These are phyloP conservation scores for Watsonalla binaria DNA, from an alignment of 2,888 invertebrate genomes.

Conservation along the genomic window DNA sequence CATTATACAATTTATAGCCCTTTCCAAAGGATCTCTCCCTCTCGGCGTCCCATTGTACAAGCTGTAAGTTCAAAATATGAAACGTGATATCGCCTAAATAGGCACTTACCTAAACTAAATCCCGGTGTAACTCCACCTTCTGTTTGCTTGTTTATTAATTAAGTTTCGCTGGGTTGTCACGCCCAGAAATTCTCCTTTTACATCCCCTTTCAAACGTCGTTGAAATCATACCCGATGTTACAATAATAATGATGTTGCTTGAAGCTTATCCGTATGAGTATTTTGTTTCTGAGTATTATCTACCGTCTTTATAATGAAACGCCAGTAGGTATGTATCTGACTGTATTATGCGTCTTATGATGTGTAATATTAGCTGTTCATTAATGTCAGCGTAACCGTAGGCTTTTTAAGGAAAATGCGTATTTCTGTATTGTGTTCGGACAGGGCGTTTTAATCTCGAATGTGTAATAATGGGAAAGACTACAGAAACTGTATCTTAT, in stretches of 20 bases:
- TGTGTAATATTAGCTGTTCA: not conserved
- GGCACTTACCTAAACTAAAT: constrained; percentile 57
- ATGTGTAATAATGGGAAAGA: not conserved
- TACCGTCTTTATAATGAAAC: no score
- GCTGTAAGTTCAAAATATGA: constrained; percentile 58
- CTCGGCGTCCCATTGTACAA: constrained; percentile 15
- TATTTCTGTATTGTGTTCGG: not conserved
- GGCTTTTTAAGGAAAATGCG: not conserved
- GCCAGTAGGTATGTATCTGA: no score
- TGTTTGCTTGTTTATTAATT: constrained; percentile 66
- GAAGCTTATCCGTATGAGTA: constrained; percentile 29
- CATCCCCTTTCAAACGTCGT: constrained; percentile 29
- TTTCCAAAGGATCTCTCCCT: constrained; percentile 11
- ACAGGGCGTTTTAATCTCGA: not conserved
- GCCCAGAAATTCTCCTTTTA: constrained; percentile 35
- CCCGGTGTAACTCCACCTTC: constrained; percentile 43
- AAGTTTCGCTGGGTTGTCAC: constrained; percentile 41
- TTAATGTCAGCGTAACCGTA: not conserved
- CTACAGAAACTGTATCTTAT: not conserved
- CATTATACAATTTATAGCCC: constrained; percentile 6
- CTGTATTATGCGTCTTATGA: not conserved
- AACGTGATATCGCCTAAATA: constrained; percentile 72
- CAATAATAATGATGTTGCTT: constrained; percentile 26
- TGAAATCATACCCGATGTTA: constrained; percentile 26
- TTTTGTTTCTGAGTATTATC: not conserved